Evolutionary conservation across 2,797 vertebrate genomes (phyloP).

Genomic region (Botia almorhae): DNA sequence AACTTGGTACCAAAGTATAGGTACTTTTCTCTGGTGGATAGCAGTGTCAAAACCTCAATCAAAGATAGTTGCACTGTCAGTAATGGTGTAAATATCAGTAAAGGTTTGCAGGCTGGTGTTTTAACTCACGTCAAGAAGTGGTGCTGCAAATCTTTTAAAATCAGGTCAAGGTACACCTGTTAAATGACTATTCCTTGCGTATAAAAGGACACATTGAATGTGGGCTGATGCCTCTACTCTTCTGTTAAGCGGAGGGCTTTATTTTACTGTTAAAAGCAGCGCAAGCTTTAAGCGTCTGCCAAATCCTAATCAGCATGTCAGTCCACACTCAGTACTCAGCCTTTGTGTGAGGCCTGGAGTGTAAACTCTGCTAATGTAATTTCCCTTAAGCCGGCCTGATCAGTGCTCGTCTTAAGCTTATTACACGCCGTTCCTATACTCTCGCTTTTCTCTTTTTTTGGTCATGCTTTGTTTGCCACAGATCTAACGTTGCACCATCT

Average conservation of each 20-base stretch:
- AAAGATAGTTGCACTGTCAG: neutral
- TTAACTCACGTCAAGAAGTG: too few relatives aligned
- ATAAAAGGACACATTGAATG: neutral
- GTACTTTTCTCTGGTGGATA: neutral
- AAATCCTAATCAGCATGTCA: conserved; percentile 14
- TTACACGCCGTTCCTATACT: neutral
- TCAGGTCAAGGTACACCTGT: neutral
- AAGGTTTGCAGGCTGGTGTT: neutral
- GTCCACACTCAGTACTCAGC: conserved; percentile 1
- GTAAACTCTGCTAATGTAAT: conserved; percentile 3
- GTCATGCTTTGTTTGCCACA: neutral
- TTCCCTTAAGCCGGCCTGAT: conserved; percentile 12
- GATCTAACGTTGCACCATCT: neutral
- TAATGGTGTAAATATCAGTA: neutral
- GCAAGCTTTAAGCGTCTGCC: conserved; percentile 1
- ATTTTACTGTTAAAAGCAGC: conserved; percentile 6
- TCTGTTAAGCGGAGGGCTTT: neutral
- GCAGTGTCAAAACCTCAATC: neutral
- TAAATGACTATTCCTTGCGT: neutral
- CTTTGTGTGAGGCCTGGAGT: conserved; percentile 10
- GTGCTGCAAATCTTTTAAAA: neutral
- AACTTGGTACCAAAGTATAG: neutral
- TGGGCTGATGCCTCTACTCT: neutral
- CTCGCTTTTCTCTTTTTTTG: conserved; percentile 10
- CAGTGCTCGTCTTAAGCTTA: neutral